Evolutionary conservation across 1,140 invertebrate species (phyloP).

Genomic region (Gonatopus flavifemur): DNA sequence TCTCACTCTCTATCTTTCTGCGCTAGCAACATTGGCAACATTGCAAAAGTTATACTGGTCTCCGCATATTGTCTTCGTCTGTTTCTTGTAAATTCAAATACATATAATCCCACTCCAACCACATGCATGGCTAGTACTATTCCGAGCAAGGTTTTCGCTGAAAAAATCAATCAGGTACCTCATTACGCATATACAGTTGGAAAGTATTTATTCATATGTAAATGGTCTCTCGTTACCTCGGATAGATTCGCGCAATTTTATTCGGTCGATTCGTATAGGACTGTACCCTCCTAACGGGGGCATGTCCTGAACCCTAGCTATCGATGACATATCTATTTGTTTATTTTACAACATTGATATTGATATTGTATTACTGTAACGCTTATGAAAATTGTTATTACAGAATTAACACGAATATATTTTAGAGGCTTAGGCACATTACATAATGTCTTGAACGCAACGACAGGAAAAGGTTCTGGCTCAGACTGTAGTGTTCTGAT

Average conservation of each 20-base stretch:
- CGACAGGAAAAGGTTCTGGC: too few species aligned
- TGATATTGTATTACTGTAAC: too few species aligned
- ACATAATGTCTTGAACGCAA: too few species aligned
- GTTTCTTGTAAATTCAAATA: rapidly evolving
- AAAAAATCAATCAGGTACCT: not conserved
- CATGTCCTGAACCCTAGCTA: conserved; percentile 10
- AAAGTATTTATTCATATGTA: not conserved
- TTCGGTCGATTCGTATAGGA: not conserved
- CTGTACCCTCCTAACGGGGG: conserved; percentile 24
- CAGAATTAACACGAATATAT: too few species aligned
- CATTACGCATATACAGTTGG: not conserved
- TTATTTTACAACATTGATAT: too few species aligned
- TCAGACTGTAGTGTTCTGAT: too few species aligned
- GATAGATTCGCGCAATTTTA: not conserved
- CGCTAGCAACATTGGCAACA: conserved; percentile 6
- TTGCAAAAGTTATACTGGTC: conserved; percentile 12
- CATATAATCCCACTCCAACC: not conserved
- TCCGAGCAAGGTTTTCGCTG: not conserved
- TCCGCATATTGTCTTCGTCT: not conserved
- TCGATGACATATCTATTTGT: not conserved
- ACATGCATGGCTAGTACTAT: not conserved
- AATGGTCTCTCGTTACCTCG: conserved; percentile 8
- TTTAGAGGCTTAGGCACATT: too few species aligned
- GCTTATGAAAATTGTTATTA: too few species aligned
- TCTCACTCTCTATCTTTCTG: conserved; percentile 25